Conservation (phyloP, 2,888 invertebrate species). For the Anaspis maculata region DNA sequence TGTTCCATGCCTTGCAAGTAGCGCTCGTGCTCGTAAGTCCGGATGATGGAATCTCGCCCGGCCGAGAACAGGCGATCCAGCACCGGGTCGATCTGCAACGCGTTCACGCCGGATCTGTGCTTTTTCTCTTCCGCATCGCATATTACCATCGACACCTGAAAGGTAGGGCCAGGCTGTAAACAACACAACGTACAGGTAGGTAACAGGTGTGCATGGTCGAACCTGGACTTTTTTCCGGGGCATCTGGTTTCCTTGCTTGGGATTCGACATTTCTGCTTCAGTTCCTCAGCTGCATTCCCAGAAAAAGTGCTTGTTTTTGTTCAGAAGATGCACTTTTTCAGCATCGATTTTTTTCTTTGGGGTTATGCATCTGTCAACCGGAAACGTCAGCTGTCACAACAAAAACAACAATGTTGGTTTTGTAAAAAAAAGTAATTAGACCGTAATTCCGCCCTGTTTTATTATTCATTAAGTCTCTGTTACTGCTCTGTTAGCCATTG, state of each 20-base stretch:
- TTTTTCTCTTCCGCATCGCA: conserved; percentile 90
- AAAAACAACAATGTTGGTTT: too few species aligned
- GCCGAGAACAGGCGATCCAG: conserved; percentile 89
- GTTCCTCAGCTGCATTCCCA: too few species aligned
- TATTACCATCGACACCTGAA: conserved; percentile 94
- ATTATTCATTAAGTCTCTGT: too few species aligned
- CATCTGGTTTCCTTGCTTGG: conserved; percentile 38
- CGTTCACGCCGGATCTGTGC: conserved; percentile 94
- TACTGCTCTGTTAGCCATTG: too few species aligned
- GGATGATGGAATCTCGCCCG: conserved; percentile 93
- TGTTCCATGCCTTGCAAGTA: conserved; percentile 98
- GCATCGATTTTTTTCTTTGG: too few species aligned
- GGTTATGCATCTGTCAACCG: too few species aligned
- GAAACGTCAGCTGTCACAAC: too few species aligned
- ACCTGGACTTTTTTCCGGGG: conserved; percentile 42
- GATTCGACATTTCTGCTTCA: conserved; percentile 36
- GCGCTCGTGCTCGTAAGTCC: conserved; percentile 81
- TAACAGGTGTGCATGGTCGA: too few species aligned
- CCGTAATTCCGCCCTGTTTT: too few species aligned
- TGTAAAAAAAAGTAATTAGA: too few species aligned
- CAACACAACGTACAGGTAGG: conserved; percentile 8
- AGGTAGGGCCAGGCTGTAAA: conserved; percentile 1
- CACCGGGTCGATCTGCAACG: conserved; percentile 84
- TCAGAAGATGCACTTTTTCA: too few species aligned
- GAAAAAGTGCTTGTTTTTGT: too few species aligned